Base-by-base conservation (phyloP, 2,888 invertebrate genomes). In the Yponomeuta cagnagella region DNA sequence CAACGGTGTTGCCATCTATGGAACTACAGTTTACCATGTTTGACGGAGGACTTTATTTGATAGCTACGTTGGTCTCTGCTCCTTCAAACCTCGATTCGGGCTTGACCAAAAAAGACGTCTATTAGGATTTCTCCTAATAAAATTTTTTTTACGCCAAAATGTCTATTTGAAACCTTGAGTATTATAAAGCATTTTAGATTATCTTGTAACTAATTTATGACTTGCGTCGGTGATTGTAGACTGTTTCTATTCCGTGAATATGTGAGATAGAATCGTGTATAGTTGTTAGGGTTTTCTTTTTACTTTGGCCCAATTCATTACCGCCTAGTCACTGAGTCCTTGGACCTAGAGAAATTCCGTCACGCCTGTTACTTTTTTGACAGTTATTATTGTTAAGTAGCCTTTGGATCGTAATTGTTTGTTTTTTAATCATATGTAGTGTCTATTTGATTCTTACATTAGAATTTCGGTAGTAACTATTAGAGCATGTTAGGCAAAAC, bases 281-380 rank as follows among this genome's bases (percentile, higher is more conserved):
- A 72, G 37, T 71, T 71, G 70, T 70, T 72, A 68, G 63, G 33
- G 48, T 72, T 69, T 69, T 58, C 52, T 69, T 68, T 68, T 69
- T 69, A 43, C 70, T 72, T 68, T 12, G 69, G 68, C 69, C 70
- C 69, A 70, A 72, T 63, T 86, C 85, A 83, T 84, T 86, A 90
- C 92, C 92, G 92, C 92, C 92, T 92, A 92, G 91, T 92, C 91
- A 89, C 91, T 90, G 91, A 89, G 81, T 88, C 90, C 87, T 85
- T 87, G 83, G 82, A 87, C 80, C 82, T 84, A 63, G 63, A 31
- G 81, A 81, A 82, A 86, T 82, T 86, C 84, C 83, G 65, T 82
- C 83, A 83, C 82, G 43, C 37, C 70, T 73, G 83, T 88, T 85
- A 82, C 68, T 73, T 75, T 75, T 80, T 82, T 84, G 82, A 82